A percentile compares a stretch with the other conserved stretches of the same genome.
Evolutionary conservation across 2,888 invertebrate species (phyloP).

Genomic region (Fragum fragum): DNA sequence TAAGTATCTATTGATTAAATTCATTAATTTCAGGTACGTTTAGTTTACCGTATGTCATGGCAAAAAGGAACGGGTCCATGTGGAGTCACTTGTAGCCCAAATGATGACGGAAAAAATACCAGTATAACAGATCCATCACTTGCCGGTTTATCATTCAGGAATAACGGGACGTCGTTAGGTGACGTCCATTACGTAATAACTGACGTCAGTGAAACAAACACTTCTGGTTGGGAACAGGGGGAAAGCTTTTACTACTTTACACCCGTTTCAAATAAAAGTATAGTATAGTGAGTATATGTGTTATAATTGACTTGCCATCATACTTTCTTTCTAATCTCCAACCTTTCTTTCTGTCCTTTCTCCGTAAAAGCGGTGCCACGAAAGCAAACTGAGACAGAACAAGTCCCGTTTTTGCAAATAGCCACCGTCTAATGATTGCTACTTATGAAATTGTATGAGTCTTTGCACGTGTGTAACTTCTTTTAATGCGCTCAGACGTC

Average conservation of each 20-base stretch:
- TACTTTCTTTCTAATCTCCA: too few species aligned
- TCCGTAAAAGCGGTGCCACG: too few species aligned
- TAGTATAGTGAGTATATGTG: conserved; percentile 44
- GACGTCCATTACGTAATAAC: conserved; percentile 55
- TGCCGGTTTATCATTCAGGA: conserved; percentile 24
- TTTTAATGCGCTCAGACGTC: too few species aligned
- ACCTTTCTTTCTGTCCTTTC: too few species aligned
- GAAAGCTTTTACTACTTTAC: conserved; percentile 35
- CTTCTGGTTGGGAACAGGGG: conserved; percentile 57
- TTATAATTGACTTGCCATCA: too few species aligned
- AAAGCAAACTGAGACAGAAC: too few species aligned
- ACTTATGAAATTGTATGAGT: too few species aligned
- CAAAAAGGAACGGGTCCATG: conserved; percentile 66
- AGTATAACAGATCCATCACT: neutral
- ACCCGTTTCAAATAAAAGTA: conserved; percentile 6
- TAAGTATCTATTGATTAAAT: too few species aligned
- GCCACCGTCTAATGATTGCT: too few species aligned
- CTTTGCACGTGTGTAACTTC: too few species aligned
- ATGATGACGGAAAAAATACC: conserved; percentile 36
- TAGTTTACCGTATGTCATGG: conserved; percentile 62
- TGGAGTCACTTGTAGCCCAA: conserved; percentile 42
- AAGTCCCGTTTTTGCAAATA: too few species aligned
- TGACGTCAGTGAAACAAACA: conserved; percentile 44
- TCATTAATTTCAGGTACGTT: conserved; percentile 30
- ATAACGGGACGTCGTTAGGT: conserved; percentile 15